Base-by-base conservation (phyloP, 2,888 invertebrate species). In the Zaprionus lineosus region DNA sequence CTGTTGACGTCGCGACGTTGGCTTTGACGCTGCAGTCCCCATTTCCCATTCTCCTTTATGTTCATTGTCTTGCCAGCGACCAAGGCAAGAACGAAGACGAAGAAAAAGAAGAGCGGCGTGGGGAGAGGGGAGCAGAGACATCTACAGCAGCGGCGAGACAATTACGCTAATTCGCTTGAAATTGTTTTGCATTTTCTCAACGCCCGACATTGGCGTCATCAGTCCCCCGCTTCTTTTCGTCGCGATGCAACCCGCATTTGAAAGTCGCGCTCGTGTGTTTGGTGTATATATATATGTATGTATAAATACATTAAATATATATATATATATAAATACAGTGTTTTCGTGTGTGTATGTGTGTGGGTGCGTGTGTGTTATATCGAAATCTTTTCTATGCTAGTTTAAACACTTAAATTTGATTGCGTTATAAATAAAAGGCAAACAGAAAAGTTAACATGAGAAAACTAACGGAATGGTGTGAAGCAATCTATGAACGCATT, bases 101-200 rank as follows among this genome's bases (percentile, higher is more conserved):
- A 12, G 28, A 36, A 40, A 36, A 29, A 62, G 64, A 39, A 58
- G 50, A 44, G 26, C 3, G 28, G 53, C 41, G 9, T n/a, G n/a
- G n/a, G n/a, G n/a, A n/a, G n/a, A n/a, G n/a, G n/a, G 44, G 14
- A 28, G 19, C 5, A 44, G 44, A 18, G 19, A 16, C 26, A 16
- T 40, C 47, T 47, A 37, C 37, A 40, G 50, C 39, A 41, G 67
- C 62, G 82, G 77, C 66, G 72, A 86, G 79, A 78, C 85, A 84
- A 84, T 84, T 84, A 82, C 79, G 85, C 83, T 86, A 86, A 84
- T 85, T 86, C 85, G 73, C 66, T 67, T 79, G 74, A 86, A 84
- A 86, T 84, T 79, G 86, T 85, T 79, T 79, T 79, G 82, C 84
- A 84, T 84, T 79, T 84, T 81, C 51, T 48, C 34, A 61, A 36